These are phyloP conservation scores for Rhogogaster chlorosoma DNA, from an alignment of 2,888 invertebrate genomes.

Conservation along the genomic window DNA sequence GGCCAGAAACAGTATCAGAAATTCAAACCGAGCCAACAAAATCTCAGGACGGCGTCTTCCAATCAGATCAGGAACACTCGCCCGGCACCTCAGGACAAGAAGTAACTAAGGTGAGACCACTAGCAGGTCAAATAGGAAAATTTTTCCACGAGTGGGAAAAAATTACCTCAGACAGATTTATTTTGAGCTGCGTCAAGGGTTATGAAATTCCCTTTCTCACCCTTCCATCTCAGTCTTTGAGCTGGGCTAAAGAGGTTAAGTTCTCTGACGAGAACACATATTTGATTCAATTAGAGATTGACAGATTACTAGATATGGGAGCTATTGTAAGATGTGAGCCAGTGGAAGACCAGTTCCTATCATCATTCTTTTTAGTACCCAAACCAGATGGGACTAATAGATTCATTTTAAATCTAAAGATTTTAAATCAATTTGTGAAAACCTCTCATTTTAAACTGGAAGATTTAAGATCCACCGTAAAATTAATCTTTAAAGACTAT, in stretches of 20 bases:
- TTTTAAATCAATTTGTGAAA: neutral
- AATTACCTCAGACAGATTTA: neutral
- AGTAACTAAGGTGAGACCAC: neutral
- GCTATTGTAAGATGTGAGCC: neutral
- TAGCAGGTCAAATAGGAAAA: neutral
- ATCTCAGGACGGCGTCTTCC: neutral
- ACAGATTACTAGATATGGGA: neutral
- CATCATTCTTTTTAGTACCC: conserved; percentile 57
- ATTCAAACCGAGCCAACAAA: neutral
- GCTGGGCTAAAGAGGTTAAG: no score
- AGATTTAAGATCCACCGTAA: conserved; percentile 57
- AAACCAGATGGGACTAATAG: conserved; percentile 45
- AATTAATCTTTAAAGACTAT: conserved; percentile 37
- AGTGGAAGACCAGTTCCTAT: conserved; percentile 57
- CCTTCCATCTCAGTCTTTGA: no score
- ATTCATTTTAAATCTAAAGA: conserved; percentile 4
- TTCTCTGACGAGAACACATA: neutral
- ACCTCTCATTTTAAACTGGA: conserved; percentile 62
- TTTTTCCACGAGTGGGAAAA: neutral
- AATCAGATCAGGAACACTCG: conserved; percentile 19
- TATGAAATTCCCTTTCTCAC: neutral
- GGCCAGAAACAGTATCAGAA: neutral
- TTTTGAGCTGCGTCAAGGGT: neutral
- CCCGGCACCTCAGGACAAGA: neutral
- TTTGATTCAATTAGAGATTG: neutral